phyloP scores from a whole-genome alignment of 2,113 vertebrate species.

The Trinectes maculatus region DNA sequence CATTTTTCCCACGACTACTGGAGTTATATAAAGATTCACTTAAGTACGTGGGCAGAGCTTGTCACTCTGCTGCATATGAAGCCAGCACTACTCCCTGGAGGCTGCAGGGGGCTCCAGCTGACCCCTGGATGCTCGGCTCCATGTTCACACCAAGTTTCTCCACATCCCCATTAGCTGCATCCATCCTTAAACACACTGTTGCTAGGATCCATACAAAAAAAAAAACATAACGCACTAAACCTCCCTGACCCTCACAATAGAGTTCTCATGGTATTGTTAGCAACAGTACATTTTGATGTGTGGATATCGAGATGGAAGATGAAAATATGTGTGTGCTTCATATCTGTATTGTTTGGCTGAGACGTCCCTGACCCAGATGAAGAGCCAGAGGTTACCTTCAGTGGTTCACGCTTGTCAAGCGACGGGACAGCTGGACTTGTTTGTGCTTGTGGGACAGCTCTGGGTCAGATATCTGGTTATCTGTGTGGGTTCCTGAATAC shows the following conservation, averaged over 20 bases:
- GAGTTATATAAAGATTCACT: slow-evolving; percentile 79
- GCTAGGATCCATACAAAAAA: slow-evolving; percentile 2
- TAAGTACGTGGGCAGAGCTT: slow-evolving; percentile 68
- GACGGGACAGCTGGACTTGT: slow-evolving; percentile 14
- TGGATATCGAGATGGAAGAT: too few species aligned
- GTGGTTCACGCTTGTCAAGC: slow-evolving; percentile 6
- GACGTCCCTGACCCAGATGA: neutral
- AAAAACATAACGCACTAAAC: neutral
- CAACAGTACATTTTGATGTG: too few species aligned
- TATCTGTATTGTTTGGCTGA: too few species aligned
- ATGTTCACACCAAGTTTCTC: neutral
- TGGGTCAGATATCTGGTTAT: slow-evolving; percentile 31
- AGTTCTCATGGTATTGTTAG: neutral
- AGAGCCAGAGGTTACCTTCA: slow-evolving; percentile 8
- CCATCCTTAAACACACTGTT: neutral
- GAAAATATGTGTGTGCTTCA: too few species aligned
- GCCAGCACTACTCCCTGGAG: slow-evolving; percentile 41
- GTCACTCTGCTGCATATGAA: slow-evolving; percentile 40
- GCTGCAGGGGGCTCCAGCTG: slow-evolving; percentile 55
- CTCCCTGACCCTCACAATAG: neutral
- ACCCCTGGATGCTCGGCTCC: slow-evolving; percentile 45
- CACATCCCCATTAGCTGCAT: slow-evolving; percentile 19
- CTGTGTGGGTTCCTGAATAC: slow-evolving; percentile 30
- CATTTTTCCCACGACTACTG: slow-evolving; percentile 77
- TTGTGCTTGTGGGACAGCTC: slow-evolving; percentile 26